phyloP scores from a whole-genome alignment of 2,888 invertebrate genomes.

The Pandemis heparana region DNA sequence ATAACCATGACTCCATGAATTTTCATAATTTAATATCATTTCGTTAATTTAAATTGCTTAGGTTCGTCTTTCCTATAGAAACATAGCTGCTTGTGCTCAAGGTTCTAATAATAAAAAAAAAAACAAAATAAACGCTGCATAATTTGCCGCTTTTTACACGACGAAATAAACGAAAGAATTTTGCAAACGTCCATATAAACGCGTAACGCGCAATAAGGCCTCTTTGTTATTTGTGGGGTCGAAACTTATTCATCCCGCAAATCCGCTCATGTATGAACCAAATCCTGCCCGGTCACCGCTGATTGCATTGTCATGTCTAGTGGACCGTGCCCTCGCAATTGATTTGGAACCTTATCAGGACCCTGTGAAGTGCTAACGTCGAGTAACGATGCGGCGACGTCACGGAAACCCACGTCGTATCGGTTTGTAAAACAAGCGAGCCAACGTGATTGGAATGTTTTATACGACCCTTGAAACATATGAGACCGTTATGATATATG shows the following conservation, averaged over 20 bases:
- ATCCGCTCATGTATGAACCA: slow-evolving; percentile 85
- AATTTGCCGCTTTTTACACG: slow-evolving; percentile 25
- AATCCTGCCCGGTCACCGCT: slow-evolving; percentile 85
- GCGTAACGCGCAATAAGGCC: slow-evolving; percentile 76
- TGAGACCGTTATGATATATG: slow-evolving; percentile 83
- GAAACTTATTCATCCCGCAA: slow-evolving; percentile 85
- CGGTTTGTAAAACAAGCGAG: slow-evolving; percentile 84
- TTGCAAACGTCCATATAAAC: slow-evolving; percentile 79
- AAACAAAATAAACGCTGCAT: not conserved
- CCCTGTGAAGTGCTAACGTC: slow-evolving; percentile 51
- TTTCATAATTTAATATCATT: too few relatives aligned
- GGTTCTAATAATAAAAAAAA: slow-evolving; percentile 1
- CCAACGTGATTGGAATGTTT: slow-evolving; percentile 84
- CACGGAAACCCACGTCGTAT: slow-evolving; percentile 73
- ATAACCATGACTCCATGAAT: too few relatives aligned
- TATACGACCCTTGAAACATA: slow-evolving; percentile 80
- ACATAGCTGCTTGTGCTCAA: not conserved
- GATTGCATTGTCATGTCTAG: slow-evolving; percentile 85
- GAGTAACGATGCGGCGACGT: slow-evolving; percentile 45
- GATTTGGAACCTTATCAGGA: slow-evolving; percentile 51
- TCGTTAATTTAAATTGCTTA: too few relatives aligned
- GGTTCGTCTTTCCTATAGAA: too few relatives aligned
- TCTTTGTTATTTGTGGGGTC: slow-evolving; percentile 84
- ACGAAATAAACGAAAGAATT: slow-evolving; percentile 67
- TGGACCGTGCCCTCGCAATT: slow-evolving; percentile 51